Conservation (phyloP, 2,888 invertebrate genomes). For the Melanostoma scalare region DNA sequence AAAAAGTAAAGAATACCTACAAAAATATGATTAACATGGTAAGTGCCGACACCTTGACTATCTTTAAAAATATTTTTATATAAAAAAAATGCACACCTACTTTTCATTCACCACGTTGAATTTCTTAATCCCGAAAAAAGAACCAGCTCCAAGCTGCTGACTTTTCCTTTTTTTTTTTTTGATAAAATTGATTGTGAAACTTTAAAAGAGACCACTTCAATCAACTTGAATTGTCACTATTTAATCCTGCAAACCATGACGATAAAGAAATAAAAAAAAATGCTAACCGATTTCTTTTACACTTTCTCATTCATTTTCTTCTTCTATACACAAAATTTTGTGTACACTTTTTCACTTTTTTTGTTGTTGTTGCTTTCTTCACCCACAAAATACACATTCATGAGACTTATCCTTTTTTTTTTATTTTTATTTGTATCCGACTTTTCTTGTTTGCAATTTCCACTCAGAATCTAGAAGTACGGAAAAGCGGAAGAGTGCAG, state of each 20-base stretch:
- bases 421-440: slow-evolving; percentile 21
- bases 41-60: too few relatives aligned
- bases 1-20: too few relatives aligned
- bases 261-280: slow-evolving; percentile 1
- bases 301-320: slow-evolving; percentile 62
- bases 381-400: slow-evolving; percentile 33
- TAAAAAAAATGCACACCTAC: slow-evolving; percentile 26
- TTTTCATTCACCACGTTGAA: slow-evolving; percentile 51
- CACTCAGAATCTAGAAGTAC: slow-evolving; percentile 46
- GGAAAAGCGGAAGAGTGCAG: slow-evolving; percentile 49
- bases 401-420: slow-evolving; percentile 25
- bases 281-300: slow-evolving; percentile 29
- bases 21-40: too few relatives aligned
- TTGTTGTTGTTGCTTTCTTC: slow-evolving; percentile 9
- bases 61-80: background rate
- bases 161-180: background rate
- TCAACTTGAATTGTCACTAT: slow-evolving; percentile 48
- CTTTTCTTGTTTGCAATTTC: slow-evolving; percentile 33
- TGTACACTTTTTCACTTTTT: slow-evolving; percentile 58
- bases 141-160: slow-evolving; percentile 32
- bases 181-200: slow-evolving; percentile 34
- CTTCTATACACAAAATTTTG: slow-evolving; percentile 63
- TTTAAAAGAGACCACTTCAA: slow-evolving; percentile 37
- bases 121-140: slow-evolving; percentile 47
- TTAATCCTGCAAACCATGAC: slow-evolving; percentile 34